phyloP scores from a whole-genome alignment of 2,888 invertebrate genomes.

The Chrysodeixis includens region DNA sequence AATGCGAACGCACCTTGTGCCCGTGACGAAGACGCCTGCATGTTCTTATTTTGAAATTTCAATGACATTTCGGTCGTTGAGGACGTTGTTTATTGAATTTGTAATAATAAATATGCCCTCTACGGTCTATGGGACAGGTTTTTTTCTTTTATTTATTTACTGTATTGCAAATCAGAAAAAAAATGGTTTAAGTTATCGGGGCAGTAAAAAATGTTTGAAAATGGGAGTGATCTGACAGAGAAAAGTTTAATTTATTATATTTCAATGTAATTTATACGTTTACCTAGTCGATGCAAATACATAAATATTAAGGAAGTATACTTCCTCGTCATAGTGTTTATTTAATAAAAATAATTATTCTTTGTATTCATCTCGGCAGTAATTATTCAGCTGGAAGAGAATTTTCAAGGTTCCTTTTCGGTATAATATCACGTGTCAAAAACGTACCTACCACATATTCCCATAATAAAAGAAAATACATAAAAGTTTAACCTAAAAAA shows the following conservation, averaged over 20 bases:
- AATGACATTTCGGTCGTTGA: conserved; percentile 43
- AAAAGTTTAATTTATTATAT: background rate
- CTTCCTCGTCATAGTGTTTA: background rate
- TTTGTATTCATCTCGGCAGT: background rate
- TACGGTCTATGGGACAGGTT: background rate
- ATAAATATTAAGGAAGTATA: background rate
- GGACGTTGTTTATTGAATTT: conserved; percentile 29
- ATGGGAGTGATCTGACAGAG: background rate
- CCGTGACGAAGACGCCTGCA: conserved; percentile 40
- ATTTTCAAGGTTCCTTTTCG: background rate
- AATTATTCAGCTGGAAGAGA: background rate
- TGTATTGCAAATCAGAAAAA: background rate
- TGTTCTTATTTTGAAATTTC: conserved; percentile 50
- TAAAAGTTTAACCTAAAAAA: background rate
- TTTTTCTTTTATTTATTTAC: background rate
- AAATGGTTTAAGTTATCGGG: background rate
- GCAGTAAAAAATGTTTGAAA: background rate
- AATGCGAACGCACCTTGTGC: conserved; percentile 70
- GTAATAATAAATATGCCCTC: conserved; percentile 26
- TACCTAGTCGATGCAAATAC: background rate
- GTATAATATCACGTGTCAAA: background rate
- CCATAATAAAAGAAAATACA: background rate
- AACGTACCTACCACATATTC: background rate
- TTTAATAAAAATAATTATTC: background rate
- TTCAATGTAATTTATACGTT: background rate